These are phyloP conservation scores for Corvus cornix DNA, from an alignment of 2,113 vertebrate species.

Conservation along the genomic window DNA sequence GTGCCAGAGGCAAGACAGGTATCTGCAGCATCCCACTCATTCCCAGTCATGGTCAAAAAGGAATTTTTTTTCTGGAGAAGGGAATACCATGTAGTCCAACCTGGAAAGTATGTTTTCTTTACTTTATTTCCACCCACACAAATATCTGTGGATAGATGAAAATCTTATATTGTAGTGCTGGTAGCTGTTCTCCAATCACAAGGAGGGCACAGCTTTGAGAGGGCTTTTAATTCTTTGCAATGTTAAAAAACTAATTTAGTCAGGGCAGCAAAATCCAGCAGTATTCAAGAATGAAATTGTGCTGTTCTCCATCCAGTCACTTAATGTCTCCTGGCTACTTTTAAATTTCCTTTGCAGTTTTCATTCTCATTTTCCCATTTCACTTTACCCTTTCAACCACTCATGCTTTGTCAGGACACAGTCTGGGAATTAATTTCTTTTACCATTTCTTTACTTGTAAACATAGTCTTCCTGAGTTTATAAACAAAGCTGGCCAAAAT, in stretches of 20 bases:
- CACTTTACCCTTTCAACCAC: neutral
- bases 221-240: neutral
- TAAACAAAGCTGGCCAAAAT: neutral
- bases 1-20: neutral
- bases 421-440: neutral
- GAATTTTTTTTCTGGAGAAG: neutral
- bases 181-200: neutral
- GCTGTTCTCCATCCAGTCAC: neutral
- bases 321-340: neutral
- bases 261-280: neutral
- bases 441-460: neutral
- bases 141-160: neutral
- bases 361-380: conserved; percentile 4
- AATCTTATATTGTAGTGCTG: neutral
- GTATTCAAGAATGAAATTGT: neutral
- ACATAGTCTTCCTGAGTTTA: neutral
- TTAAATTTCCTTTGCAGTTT: conserved; percentile 7
- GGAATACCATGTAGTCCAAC: neutral
- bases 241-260: neutral
- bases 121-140: neutral
- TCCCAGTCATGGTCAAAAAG: neutral
- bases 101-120: neutral
- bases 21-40: neutral
- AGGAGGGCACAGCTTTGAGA: neutral
- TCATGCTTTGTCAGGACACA: neutral